A percentile compares a stretch with the other conserved stretches of the same genome.
These are phyloP conservation scores for Corvus cornix DNA, from an alignment of 2,113 vertebrate genomes.

Conservation along the genomic window DNA sequence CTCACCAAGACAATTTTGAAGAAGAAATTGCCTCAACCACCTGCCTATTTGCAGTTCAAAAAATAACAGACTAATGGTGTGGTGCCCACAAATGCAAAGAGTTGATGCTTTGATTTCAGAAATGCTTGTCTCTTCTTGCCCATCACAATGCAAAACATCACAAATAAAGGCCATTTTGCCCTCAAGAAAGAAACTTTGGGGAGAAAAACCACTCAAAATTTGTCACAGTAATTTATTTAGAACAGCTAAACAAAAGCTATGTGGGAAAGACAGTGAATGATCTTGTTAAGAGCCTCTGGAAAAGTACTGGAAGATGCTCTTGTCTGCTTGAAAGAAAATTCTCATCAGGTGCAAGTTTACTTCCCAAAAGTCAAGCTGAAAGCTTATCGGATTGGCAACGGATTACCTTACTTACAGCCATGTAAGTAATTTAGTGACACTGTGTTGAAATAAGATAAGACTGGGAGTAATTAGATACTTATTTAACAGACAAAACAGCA, in stretches of 20 bases:
- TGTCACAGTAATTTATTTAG: not conserved
- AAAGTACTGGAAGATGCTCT: not conserved
- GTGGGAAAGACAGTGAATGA: not conserved
- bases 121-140: not conserved
- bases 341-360: constrained; percentile 36
- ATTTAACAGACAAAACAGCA: constrained; percentile 70
- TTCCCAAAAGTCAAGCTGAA: constrained; percentile 52
- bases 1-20: not conserved
- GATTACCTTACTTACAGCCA: constrained; percentile 58
- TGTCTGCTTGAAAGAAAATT: not conserved
- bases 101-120: not conserved
- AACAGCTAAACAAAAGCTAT: not conserved
- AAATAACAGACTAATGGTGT: not conserved
- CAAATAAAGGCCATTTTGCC: not conserved
- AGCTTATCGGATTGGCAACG: constrained; percentile 61
- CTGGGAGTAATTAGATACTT: constrained; percentile 71
- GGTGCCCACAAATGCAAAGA: not conserved
- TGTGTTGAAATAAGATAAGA: constrained; percentile 67
- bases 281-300: constrained; percentile 4
- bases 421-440: constrained; percentile 69
- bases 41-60: not conserved
- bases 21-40: not conserved
- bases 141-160: not conserved
- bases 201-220: not conserved
- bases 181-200: not conserved